These are phyloP conservation scores for Pseudococcus viburni DNA, from an alignment of 2,888 invertebrate species.

Conservation along the genomic window DNA sequence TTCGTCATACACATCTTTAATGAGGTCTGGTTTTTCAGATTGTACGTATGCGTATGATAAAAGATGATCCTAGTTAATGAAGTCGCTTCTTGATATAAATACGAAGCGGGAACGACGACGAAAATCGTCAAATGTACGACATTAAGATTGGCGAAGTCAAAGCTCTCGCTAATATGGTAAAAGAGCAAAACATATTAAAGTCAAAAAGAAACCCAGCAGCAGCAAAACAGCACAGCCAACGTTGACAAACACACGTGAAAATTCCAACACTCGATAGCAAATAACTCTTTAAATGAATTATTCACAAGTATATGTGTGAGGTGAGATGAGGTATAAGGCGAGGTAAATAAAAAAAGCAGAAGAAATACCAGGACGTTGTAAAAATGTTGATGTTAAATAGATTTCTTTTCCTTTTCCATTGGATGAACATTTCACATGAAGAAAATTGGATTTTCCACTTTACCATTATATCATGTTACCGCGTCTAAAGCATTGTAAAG, in stretches of 20 bases:
- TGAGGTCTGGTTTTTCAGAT: slow-evolving; percentile 13
- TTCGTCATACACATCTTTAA: slow-evolving; percentile 15
- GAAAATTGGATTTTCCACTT: slow-evolving; percentile 45
- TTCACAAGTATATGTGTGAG: slow-evolving; percentile 4
- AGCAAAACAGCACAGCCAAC: too few species aligned
- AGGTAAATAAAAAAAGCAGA: not conserved
- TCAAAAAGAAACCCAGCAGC: not conserved
- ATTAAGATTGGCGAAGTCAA: not conserved
- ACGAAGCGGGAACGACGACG: not conserved
- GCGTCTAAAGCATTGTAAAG: not conserved
- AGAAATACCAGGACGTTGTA: slow-evolving; percentile 20
- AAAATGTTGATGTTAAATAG: slow-evolving; percentile 48
- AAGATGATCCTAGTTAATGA: slow-evolving; percentile 17
- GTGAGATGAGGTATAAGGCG: not conserved
- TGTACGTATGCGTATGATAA: not conserved
- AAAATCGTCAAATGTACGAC: not conserved
- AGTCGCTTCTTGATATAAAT: not conserved
- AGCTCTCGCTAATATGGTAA: not conserved
- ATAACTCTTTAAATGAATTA: slow-evolving; percentile 42
- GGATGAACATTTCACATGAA: slow-evolving; percentile 21
- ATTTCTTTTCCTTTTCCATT: slow-evolving; percentile 33
- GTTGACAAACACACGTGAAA: slow-evolving; percentile 27
- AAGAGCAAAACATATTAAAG: not conserved
- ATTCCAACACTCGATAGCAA: slow-evolving; percentile 24
- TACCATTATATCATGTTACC: slow-evolving; percentile 30